Percentiles rank a stretch among this genome's conserved stretches.
Conservation (phyloP, 2,113 vertebrate species). For the Brachyhypopomus gauderio region DNA sequence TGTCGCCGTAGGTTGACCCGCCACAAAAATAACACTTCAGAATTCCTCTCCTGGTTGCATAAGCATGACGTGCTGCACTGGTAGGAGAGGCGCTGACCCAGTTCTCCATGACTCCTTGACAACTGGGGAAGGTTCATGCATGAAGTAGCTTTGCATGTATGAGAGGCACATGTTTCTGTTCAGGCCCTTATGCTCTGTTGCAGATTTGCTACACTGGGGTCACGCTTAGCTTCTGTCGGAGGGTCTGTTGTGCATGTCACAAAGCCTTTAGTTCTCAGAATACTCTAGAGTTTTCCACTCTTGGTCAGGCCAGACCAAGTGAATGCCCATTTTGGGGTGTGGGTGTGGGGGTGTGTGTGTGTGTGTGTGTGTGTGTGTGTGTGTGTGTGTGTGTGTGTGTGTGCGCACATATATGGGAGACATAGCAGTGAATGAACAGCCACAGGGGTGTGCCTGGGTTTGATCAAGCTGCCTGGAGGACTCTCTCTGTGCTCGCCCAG, state of each 20-base stretch:
- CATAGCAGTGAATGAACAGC: not conserved
- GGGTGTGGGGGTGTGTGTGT: not conserved
- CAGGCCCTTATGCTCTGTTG: too few species aligned
- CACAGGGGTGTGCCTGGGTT: not conserved
- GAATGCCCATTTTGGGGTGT: constrained; percentile 17
- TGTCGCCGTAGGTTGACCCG: too few species aligned
- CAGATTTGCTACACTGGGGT: not conserved
- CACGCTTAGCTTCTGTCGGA: not conserved
- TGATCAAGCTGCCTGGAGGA: constrained; percentile 13
- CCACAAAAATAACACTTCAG: too few species aligned
- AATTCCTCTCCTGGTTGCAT: too few species aligned
- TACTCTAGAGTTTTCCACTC: constrained; percentile 37
- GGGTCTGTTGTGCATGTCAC: constrained; percentile 18
- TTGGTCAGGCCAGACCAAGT: constrained; percentile 49
- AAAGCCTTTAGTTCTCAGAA: constrained; percentile 14
- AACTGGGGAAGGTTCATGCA: not conserved
- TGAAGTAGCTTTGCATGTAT: not conserved
- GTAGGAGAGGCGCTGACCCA: too few species aligned
- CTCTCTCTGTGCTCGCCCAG: constrained; percentile 46
- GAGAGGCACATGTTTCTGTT: not conserved
- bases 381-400: constrained; percentile 2
- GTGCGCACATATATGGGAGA: not conserved
- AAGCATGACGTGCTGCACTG: too few species aligned
- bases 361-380: not conserved
- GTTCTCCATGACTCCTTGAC: not conserved